phyloP scores from a whole-genome alignment of 1,140 invertebrate genomes.

The Microplitis demolitor region DNA sequence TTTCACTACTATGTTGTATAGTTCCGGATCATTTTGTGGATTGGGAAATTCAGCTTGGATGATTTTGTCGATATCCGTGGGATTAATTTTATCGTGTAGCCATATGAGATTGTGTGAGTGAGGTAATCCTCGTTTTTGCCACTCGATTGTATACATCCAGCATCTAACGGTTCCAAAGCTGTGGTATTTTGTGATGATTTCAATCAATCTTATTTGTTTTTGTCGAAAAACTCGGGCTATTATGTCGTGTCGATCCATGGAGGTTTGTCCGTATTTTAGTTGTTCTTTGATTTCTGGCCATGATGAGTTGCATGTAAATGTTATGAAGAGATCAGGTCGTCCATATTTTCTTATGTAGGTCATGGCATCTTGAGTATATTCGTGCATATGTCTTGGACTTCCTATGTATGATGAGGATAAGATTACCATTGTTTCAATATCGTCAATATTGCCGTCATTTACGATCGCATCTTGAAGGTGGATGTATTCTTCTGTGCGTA shows the following conservation, averaged over 20 bases:
- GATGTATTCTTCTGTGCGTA: slow-evolving; percentile 43
- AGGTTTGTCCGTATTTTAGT: slow-evolving; percentile 25
- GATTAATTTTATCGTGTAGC: neutral
- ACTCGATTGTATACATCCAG: slow-evolving; percentile 61
- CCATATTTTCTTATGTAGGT: neutral
- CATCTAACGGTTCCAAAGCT: slow-evolving; percentile 49
- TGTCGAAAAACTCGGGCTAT: slow-evolving; percentile 51
- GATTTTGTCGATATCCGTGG: neutral
- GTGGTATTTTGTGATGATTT: slow-evolving; percentile 36
- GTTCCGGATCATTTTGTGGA: slow-evolving; percentile 46
- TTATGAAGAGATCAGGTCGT: neutral
- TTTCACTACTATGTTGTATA: neutral
- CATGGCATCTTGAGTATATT: neutral
- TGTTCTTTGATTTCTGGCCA: no score
- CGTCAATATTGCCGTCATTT: neutral
- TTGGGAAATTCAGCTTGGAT: slow-evolving; percentile 48
- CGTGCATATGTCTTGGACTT: neutral
- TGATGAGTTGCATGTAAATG: neutral
- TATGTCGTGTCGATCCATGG: slow-evolving; percentile 54
- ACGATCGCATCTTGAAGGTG: slow-evolving; percentile 25
- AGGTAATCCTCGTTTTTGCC: slow-evolving; percentile 53
- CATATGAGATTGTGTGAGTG: neutral
- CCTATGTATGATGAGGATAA: neutral
- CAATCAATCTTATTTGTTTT: slow-evolving; percentile 45
- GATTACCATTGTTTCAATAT: neutral